Conservation (phyloP, 2,797 vertebrate species). For the Manis javanica region DNA sequence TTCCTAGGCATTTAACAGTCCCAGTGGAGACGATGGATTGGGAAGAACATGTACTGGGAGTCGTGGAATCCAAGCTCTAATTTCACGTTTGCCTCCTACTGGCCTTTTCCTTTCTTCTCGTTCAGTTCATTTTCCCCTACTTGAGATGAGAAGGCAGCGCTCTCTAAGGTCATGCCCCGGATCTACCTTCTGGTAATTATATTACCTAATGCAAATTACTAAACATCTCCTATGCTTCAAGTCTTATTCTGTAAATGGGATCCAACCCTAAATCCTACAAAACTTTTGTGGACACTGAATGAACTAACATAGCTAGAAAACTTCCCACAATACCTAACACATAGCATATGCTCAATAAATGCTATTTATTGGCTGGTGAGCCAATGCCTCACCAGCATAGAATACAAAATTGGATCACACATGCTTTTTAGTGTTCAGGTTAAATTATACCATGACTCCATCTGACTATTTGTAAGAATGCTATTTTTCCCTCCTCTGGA, state of each 20-base stretch:
- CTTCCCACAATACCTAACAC: background rate
- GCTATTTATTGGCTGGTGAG: background rate
- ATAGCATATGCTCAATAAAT: background rate
- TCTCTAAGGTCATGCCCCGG: background rate
- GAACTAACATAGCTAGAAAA: background rate
- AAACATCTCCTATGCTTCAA: background rate
- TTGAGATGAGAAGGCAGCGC: background rate
- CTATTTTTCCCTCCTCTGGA: background rate
- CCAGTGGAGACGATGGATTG: background rate
- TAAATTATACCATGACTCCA: background rate
- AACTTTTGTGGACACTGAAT: background rate
- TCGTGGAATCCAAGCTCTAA: background rate
- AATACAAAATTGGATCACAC: background rate
- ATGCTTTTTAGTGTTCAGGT: background rate
- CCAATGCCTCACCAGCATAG: background rate
- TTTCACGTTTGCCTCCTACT: background rate
- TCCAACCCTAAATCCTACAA: background rate
- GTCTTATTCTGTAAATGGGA: background rate
- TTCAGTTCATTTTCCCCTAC: background rate
- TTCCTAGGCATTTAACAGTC: background rate
- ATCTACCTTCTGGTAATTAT: background rate
- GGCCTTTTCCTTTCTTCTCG: background rate
- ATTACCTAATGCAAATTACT: background rate
- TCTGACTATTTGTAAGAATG: background rate
- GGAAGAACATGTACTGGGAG: background rate